Base-by-base conservation (phyloP, 2,113 vertebrate species). In the Picathartes gymnocephalus region DNA sequence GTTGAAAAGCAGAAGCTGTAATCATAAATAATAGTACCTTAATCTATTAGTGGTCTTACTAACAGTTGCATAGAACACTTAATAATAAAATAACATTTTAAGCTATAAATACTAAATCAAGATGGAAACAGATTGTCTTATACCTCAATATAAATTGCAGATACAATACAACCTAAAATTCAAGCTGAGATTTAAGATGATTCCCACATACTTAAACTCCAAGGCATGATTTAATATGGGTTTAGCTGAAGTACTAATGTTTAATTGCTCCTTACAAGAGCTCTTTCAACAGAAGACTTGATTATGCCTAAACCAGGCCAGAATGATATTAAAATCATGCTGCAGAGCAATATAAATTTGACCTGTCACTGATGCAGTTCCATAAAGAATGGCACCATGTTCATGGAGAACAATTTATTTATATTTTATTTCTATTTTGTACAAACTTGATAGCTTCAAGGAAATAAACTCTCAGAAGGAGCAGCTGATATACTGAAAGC, bases 111-210 rank as follows among this genome's bases (percentile, higher is more conserved):
- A 87, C 64, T 85, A 86, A 85, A 97, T 93, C 91, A 94, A 92
- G 74, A 94, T 60, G 62, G 88, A 86, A 95, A 95, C 15, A 10
- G 44, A 92, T 77, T 93, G 65, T 50, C 47, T 83, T 90, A 51
- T 50, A 95, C 50, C 37, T 93, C 81, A 90, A 48, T 95, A 92
- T 76, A 96, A 83, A 95, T 95, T 92, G 88, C 74, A 56, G 42
- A 62, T 92, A 84, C 74, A 84, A 94, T 80, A 92, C 44, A 40
- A 76, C 61, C 62, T 91, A 81, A 92, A 97, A 96, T 73, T 91
- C 71, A 89, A 93, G 90, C 73, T 91, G 70, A 98, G 95, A 97
- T 97, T 97, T 97, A 96, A 96, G 95, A 91, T 86, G 88, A 95
- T 93, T 93, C 92, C 31, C 78, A 94, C 85, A 86, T 96, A 97